Evolutionary conservation across 2,797 vertebrate genomes (phyloP), one percentile per base, ranked within the genome.

Genomic region (Acropternis orthonyx): DNA sequence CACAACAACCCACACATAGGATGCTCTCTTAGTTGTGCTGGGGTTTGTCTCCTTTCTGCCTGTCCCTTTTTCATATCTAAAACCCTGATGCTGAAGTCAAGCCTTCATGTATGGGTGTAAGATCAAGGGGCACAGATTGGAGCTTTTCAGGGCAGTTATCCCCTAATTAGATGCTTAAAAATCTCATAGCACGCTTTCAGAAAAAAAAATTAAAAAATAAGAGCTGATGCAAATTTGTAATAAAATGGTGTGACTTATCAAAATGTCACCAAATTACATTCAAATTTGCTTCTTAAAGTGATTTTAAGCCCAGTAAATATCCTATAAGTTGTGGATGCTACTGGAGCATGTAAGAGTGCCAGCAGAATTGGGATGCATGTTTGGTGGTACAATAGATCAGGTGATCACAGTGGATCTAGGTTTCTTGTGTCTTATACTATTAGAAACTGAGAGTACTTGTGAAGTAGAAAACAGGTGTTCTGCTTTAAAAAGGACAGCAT

Each of bases 121-220:
- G 46, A 69, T 86, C 46, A 83, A 81, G 46, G 51, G 32, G 11
- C 72, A 65, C 14, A 83, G 54, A 72, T 0, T 17, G 44, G 39
- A 86, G 26, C 23, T 81, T 95, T 86, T 84, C 69, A 86, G 83
- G 76, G 66, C 39, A 65, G 75, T 13, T 15, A 75, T 44, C 54
- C 36, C 37, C 15, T 86, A 84, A 84, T 77, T 78, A 89, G 54
- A n/a, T 88, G 28, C 55, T 85, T 86, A 55, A 76, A 92, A 84
- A 95, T 48, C 39, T 85, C 39, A 19, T 59, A 88, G 36, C 34
- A 76, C 7, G 20, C 28, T 86, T 88, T 22, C 73, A 89, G 81
- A 83, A 91, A 65, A 91, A 65, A 88, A 81, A 88, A 15, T 76
- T 52, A 6, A 68, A 95, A 94, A 92, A 88, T 54, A 86, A 78